Percentiles rank a stretch among this genome's conserved stretches.
phyloP scores from a whole-genome alignment of 1,140 invertebrate genomes.

The Thrips palmi region DNA sequence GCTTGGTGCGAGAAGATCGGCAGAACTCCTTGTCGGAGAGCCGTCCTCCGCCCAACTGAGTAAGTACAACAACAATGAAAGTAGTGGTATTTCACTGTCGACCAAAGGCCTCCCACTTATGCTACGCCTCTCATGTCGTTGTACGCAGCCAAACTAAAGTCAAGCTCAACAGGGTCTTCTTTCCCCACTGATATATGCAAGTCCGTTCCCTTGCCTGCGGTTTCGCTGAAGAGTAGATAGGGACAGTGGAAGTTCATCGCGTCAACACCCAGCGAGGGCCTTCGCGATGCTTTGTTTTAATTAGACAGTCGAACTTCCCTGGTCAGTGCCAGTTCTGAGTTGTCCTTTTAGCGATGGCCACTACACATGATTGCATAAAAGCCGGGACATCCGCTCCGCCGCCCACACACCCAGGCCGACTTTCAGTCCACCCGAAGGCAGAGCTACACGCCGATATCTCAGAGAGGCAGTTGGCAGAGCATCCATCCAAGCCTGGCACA shows the following conservation, averaged over 20 bases:
- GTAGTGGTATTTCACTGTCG: constrained; percentile 52
- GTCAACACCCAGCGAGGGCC: constrained; percentile 45
- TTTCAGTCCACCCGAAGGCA: constrained; percentile 15
- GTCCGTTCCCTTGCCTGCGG: too few relatives aligned
- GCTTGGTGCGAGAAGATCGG: constrained; percentile 13
- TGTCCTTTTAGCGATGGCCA: constrained; percentile 43
- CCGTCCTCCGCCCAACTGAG: constrained; percentile 37
- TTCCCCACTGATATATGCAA: too few relatives aligned
- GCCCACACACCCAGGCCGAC: too few relatives aligned
- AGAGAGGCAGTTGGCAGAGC: constrained; percentile 16
- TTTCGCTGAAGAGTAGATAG: too few relatives aligned
- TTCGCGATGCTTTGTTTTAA: constrained; percentile 79
- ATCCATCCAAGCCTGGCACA: constrained; percentile 34
- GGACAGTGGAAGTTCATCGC: too few relatives aligned
- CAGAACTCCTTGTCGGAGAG: constrained; percentile 18
- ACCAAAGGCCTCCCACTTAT: constrained; percentile 42
- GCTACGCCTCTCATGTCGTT: constrained; percentile 62
- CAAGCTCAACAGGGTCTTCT: constrained; percentile 56
- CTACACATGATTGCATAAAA: too few relatives aligned
- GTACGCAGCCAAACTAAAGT: constrained; percentile 66
- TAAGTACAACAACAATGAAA: constrained; percentile 49
- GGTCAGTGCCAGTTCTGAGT: constrained; percentile 67
- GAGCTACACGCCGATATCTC: constrained; percentile 16
- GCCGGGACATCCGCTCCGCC: too few relatives aligned
- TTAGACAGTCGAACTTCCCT: constrained; percentile 63